Evolutionary conservation across 2,797 vertebrate genomes (phyloP).

Genomic region (Melopsittacus undulatus): DNA sequence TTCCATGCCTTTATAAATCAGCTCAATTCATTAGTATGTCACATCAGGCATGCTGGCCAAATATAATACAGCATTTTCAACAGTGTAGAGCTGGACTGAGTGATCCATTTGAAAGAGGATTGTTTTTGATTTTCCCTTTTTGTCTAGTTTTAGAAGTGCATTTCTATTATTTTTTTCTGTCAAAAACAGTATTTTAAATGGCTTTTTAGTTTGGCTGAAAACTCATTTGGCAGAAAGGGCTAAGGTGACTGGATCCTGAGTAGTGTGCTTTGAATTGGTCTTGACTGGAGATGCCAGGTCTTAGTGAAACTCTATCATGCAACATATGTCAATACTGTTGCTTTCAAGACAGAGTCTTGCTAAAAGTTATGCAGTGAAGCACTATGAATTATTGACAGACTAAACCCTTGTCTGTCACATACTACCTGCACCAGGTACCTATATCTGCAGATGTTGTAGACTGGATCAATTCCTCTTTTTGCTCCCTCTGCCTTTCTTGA

Average conservation of each 20-base stretch:
- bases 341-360: conserved; percentile 26
- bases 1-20: not conserved
- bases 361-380: conserved; percentile 31
- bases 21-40: not conserved
- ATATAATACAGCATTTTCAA: not conserved
- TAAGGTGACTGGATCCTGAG: not conserved
- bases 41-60: not conserved
- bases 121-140: not conserved
- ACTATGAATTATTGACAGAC: conserved; percentile 48
- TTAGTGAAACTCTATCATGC: not conserved
- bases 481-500: conserved; percentile 31
- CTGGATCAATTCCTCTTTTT: not conserved
- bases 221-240: not conserved
- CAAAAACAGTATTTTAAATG: not conserved
- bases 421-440: conserved; percentile 41
- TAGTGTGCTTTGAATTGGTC: not conserved
- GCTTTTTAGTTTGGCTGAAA: not conserved
- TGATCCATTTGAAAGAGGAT: not conserved
- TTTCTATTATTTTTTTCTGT: not conserved
- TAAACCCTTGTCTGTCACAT: conserved; percentile 15
- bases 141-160: not conserved
- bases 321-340: not conserved
- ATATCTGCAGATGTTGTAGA: not conserved
- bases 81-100: not conserved
- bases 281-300: not conserved